Conservation (phyloP, 2,113 vertebrate genomes). For the Chloroceryle aenea region DNA sequence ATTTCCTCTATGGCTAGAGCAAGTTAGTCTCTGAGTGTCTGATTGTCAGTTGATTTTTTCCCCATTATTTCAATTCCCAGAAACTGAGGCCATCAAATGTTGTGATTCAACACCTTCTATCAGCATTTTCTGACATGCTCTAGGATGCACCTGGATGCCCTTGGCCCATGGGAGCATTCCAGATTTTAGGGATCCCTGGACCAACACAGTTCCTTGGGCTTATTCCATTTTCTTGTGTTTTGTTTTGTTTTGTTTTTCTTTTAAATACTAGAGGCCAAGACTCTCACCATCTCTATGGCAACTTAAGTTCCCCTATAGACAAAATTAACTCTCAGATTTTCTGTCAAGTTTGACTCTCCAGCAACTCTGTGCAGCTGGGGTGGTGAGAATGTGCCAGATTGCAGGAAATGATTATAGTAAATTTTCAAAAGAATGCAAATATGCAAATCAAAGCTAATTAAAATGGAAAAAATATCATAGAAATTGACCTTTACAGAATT, state of each 20-base stretch:
- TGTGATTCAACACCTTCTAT: background rate
- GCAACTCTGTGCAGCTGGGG: background rate
- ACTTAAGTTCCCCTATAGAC: background rate
- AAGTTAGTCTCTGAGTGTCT: background rate
- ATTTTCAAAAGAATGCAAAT: background rate
- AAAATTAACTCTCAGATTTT: conserved; percentile 14
- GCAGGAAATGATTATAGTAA: conserved; percentile 27
- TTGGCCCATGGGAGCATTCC: background rate
- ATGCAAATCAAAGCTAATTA: background rate
- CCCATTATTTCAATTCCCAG: background rate
- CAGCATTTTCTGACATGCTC: background rate
- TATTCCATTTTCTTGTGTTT: background rate
- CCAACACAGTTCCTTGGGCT: background rate
- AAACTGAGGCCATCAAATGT: background rate
- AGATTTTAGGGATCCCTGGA: background rate
- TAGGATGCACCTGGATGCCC: background rate
- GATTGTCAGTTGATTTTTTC: background rate
- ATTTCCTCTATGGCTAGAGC: background rate
- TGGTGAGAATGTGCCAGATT: conserved; percentile 17
- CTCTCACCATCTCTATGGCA: background rate
- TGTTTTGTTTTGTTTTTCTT: background rate
- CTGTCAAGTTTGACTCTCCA: background rate
- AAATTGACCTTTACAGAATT: background rate
- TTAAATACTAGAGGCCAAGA: background rate
- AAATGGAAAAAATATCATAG: background rate